Evolutionary conservation across 37 sponge, comb jelly and placozoan species (phyloP).

Genomic region (Crambe crambe): DNA sequence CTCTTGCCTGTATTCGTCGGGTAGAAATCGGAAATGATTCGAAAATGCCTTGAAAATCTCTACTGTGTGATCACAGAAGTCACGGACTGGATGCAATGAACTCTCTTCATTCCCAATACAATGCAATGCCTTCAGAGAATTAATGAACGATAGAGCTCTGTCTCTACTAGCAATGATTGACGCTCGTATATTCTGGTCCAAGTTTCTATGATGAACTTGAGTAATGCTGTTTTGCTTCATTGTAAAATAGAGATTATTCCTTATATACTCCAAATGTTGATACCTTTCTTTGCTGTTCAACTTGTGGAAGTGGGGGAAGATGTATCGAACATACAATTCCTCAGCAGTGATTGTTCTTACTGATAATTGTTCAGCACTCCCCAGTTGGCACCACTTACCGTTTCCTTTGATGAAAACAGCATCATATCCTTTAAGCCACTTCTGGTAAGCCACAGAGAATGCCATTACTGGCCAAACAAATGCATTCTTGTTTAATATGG

Average conservation of each 20-base stretch:
- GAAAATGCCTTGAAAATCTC: slow-evolving; percentile 28
- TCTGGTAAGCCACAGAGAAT: no score
- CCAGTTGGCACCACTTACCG: slow-evolving; percentile 3
- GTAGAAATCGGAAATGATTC: slow-evolving; percentile 23
- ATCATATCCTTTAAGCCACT: no score
- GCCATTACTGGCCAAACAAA: no score
- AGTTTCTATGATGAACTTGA: not conserved
- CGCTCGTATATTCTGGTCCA: not conserved
- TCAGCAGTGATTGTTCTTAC: not conserved
- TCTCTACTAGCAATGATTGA: not conserved
- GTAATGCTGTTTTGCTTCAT: not conserved
- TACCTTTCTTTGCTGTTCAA: not conserved
- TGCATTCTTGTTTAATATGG: not conserved
- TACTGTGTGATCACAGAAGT: slow-evolving; percentile 19
- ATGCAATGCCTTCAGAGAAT: not conserved
- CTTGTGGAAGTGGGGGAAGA: slow-evolving; percentile 3
- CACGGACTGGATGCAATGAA: slow-evolving; percentile 2
- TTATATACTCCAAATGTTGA: slow-evolving; percentile 11
- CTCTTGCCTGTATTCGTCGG: not conserved
- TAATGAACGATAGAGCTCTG: not conserved
- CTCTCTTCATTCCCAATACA: slow-evolving; percentile 32
- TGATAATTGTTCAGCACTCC: not conserved
- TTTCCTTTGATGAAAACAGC: no score
- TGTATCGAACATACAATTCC: not conserved
- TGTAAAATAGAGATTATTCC: slow-evolving; percentile 22